A percentile compares a stretch with the other conserved stretches of the same genome.
These are phyloP conservation scores for Dreissena polymorpha DNA, from an alignment of 1,140 invertebrate genomes.

Conservation along the genomic window DNA sequence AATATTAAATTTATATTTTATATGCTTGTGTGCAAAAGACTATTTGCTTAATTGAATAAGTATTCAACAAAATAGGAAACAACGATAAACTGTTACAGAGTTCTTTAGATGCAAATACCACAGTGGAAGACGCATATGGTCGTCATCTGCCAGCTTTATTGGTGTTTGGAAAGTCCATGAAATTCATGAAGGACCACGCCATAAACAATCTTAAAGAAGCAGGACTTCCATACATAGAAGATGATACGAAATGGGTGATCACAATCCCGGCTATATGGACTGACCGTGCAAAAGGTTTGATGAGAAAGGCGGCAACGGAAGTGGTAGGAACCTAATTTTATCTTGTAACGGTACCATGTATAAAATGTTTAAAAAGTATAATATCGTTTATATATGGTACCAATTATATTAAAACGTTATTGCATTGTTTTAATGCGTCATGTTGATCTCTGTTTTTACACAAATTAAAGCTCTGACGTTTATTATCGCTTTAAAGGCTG, in stretches of 20 bases:
- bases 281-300: conserved; percentile 43
- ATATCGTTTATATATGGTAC: background rate
- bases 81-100: conserved; percentile 4
- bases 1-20: background rate
- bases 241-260: conserved; percentile 44
- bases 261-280: conserved; percentile 52
- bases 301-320: conserved; percentile 39
- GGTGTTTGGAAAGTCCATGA: conserved; percentile 44
- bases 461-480: too few relatives aligned
- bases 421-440: background rate
- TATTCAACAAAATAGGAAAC: background rate
- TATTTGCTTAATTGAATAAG: background rate
- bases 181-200: conserved; percentile 41
- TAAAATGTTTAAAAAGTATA: background rate
- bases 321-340: conserved; percentile 23
- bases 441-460: too few relatives aligned
- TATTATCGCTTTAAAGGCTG: conserved; percentile 15
- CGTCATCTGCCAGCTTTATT: conserved; percentile 6
- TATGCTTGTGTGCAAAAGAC: background rate
- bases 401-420: background rate
- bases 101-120: background rate
- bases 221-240: conserved; percentile 9
- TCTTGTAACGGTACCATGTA: background rate
- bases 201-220: conserved; percentile 11
- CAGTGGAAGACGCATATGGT: conserved; percentile 38